Base-by-base conservation (phyloP, 2,888 invertebrate genomes). In the Drosophila mulleri region DNA sequence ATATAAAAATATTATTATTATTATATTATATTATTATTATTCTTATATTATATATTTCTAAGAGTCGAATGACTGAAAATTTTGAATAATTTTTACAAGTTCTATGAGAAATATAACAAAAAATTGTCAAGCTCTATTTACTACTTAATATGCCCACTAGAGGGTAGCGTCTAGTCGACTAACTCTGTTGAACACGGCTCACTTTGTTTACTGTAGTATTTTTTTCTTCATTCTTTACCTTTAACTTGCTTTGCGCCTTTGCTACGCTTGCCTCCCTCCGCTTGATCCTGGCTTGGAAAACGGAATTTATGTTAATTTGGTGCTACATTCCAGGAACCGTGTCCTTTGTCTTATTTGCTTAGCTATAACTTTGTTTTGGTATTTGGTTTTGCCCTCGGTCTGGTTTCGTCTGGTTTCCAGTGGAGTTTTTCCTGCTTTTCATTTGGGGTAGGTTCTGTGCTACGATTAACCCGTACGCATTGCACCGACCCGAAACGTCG, bases 241-340 rank as follows among this genome's bases (percentile, higher is more conserved):
- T 80, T 68, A 67, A 59, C 60, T 53, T 52, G 12, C 26, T 64
- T 20, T 48, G 59, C 29, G 58, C 45, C 61, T 32, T 18, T 9
- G 58, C 39, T 11, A 6, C 26, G 37, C 14, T 3, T 16, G 8
- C 29, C 47, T 16, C 16, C 9, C 29, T 29, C 29, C 29, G 29
- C 62, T 50, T 70, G 66, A 67, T 75, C 76, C 64, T 74, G 60
- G 68, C 67, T 72, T 56, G 67, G 61, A 44, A 71, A 78, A 64
- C 66, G 78, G 85, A 86, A 89, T 86, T 86, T 86, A 89, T 86
- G 85, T 89, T 86, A 86, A 86, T 86, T 87, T 75, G 83, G 60
- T 87, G 76, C 74, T 64, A 72, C 80, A 83, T 87, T 80, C 83
- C 68, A 56, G 69, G 61, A 67, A 72, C 58, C 79, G 52, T 63